Percentiles rank a stretch among this genome's conserved stretches.
Conservation (phyloP, 2,888 invertebrate species). For the Phasia obesa region DNA sequence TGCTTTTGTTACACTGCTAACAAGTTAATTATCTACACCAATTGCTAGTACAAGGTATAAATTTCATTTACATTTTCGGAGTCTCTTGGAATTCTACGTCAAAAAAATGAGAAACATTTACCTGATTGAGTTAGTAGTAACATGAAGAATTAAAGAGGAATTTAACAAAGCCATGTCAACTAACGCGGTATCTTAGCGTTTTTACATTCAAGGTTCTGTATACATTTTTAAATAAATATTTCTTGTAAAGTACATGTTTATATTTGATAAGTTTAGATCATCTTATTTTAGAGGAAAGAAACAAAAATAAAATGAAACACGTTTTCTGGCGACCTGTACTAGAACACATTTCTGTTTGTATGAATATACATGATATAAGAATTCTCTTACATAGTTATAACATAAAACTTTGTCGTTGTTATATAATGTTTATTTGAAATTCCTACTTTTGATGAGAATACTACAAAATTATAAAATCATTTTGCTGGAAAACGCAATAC, state of each 20-base stretch:
- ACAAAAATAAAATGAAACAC: background rate
- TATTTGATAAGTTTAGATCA: too few relatives aligned
- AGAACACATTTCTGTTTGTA: slow-evolving; percentile 13
- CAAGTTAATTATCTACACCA: background rate
- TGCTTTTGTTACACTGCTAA: background rate
- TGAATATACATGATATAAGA: slow-evolving; percentile 54
- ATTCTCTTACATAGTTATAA: slow-evolving; percentile 35
- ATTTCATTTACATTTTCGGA: background rate
- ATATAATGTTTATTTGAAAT: slow-evolving; percentile 44
- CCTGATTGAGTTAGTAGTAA: background rate
- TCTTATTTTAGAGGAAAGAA: too few relatives aligned
- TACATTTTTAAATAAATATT: too few relatives aligned
- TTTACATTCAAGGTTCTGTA: too few relatives aligned
- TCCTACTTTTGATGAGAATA: slow-evolving; percentile 42
- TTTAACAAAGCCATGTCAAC: too few relatives aligned
- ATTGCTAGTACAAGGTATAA: background rate
- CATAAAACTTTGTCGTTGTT: slow-evolving; percentile 30
- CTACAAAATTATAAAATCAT: slow-evolving; percentile 19
- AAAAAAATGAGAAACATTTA: too few relatives aligned
- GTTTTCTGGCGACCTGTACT: slow-evolving; percentile 1
- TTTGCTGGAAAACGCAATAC: slow-evolving; percentile 3
- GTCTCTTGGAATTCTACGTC: too few relatives aligned
- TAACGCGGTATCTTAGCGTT: too few relatives aligned
- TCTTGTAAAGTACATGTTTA: too few relatives aligned
- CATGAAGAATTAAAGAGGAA: background rate